These are phyloP conservation scores for Sebastes iracundus DNA, from an alignment of 2,797 vertebrate species.

Conservation along the genomic window DNA sequence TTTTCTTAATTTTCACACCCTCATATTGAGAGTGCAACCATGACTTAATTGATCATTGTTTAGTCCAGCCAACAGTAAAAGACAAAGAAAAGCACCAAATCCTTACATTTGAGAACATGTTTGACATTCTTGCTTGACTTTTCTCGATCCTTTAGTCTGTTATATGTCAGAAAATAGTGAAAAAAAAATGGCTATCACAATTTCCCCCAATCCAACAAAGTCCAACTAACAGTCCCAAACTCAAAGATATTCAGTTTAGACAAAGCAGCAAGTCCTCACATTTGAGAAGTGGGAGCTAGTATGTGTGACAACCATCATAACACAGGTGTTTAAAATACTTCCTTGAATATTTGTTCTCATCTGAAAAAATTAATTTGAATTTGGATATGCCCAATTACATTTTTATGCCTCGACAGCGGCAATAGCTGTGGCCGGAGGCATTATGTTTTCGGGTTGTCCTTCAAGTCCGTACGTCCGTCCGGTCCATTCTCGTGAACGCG, in stretches of 20 bases:
- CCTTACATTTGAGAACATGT: background rate
- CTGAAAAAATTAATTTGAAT: background rate
- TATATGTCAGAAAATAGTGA: background rate
- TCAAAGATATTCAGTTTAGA: background rate
- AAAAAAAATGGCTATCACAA: background rate
- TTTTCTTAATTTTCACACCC: background rate
- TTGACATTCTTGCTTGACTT: background rate
- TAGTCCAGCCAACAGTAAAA: background rate
- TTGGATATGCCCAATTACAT: background rate
- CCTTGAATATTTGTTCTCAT: background rate
- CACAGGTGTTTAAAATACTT: background rate
- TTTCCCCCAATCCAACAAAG: background rate
- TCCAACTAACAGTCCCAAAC: background rate
- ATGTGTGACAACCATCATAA: background rate
- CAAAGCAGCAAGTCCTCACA: background rate
- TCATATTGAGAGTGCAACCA: background rate
- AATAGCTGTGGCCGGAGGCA: too few relatives aligned
- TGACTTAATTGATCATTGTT: background rate
- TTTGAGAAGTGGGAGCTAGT: background rate
- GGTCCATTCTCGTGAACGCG: too few relatives aligned
- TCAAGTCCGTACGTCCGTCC: too few relatives aligned
- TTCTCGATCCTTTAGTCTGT: background rate
- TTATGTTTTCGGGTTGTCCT: too few relatives aligned
- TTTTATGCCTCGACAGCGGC: background rate
- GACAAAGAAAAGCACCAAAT: background rate